Evolutionary conservation across 2,113 vertebrate species (phyloP), one percentile per base, ranked within the genome.

Genomic region (Amia ocellicauda): DNA sequence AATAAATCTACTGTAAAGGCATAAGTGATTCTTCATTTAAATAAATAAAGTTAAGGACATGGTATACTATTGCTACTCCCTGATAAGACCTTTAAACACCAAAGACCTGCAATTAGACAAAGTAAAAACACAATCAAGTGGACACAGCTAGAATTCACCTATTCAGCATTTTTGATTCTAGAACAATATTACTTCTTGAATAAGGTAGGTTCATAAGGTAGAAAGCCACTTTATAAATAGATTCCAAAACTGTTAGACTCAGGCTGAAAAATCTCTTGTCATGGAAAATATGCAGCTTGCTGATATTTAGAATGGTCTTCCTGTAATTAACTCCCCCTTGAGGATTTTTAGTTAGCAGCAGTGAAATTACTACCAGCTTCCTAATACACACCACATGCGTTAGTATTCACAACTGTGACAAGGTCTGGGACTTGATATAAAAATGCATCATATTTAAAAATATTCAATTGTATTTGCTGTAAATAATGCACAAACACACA

Each of bases 251-350:
- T 73, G 81, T 88, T 90, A 87, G 86, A 80, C 8, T 64, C 79
- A 80, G 85, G 81, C 49, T 89, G 86, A 94, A 93, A 94, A 86
- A 90, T 84, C 81, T 87, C 92, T 90, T 93, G 92, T 93, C 92
- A 90, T 80, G 89, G 91, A 95, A 93, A 96, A 91, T 95, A 94
- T 94, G 93, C 88, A 80, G 91, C 88, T 86, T 80, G 78, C 86
- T 93, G 95, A 97, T 98, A 95, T 93, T 97, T 94, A 92, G 93
- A 94, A 94, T 89, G 93, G 91, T 92, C 92, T 97, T 98, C 96
- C 96, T 98, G 97, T 96, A 98, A 99, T 99, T 99, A 99, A 93
- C 90, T 93, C 91, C 92, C 94, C 91, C 95, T 83, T 79, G 97
- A 96, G 97, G 90, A 94, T 95, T 95, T 93, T 92, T 91, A 94